phyloP scores from a whole-genome alignment of 2,797 vertebrate species.

The Loris lydekkerianus region DNA sequence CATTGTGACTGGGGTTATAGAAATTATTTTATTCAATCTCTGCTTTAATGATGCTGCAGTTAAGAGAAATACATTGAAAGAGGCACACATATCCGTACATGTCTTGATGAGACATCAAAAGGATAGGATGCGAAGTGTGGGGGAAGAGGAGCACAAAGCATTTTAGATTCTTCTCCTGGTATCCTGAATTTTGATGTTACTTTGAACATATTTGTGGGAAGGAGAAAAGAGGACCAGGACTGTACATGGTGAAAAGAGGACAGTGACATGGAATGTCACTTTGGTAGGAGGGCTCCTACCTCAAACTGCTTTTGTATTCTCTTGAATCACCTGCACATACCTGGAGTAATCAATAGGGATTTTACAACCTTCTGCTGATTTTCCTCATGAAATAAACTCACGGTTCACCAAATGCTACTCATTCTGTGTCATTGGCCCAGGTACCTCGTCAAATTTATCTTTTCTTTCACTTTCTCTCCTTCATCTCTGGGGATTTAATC shows the following conservation, averaged over 20 bases:
- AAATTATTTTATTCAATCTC: conserved; percentile 66
- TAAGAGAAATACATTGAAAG: conserved; percentile 55
- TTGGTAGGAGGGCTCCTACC: conserved; percentile 16
- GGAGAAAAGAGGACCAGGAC: conserved; percentile 57
- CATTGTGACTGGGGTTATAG: conserved; percentile 50
- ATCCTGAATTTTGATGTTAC: conserved; percentile 40
- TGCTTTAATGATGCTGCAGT: conserved; percentile 48
- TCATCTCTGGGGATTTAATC: neutral
- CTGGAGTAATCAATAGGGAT: neutral
- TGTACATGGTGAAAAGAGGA: conserved; percentile 26
- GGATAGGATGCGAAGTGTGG: conserved; percentile 49
- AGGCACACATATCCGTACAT: neutral
- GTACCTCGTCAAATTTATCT: neutral
- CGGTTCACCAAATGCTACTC: neutral
- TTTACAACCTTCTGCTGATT: conserved; percentile 25
- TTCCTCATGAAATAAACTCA: neutral
- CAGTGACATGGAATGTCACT: neutral
- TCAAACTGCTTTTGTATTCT: conserved; percentile 27
- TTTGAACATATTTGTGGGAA: conserved; percentile 32
- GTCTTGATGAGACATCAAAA: conserved; percentile 64
- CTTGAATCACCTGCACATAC: neutral
- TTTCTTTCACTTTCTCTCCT: neutral
- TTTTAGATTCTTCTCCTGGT: conserved; percentile 16
- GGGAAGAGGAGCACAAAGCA: conserved; percentile 50
- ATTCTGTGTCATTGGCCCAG: too few relatives aligned